phyloP scores from a whole-genome alignment of 2,113 vertebrate species.

The Caranx ignobilis region DNA sequence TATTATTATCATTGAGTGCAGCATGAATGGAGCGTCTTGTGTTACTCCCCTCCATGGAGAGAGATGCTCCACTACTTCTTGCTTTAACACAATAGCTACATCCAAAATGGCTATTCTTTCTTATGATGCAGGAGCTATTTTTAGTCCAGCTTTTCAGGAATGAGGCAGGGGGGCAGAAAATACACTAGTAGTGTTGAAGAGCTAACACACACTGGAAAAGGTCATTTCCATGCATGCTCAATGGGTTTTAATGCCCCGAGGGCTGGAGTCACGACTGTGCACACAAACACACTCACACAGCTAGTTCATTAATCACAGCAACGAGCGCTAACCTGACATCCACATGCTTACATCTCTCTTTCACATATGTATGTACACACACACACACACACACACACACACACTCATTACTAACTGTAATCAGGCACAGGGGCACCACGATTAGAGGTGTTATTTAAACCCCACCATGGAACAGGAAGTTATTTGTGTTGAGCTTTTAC shows the following conservation, averaged over 20 bases:
- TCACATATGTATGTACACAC: neutral
- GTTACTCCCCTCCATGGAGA: conserved; percentile 33
- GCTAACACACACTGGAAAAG: neutral
- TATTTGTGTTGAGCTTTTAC: neutral
- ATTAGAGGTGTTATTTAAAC: conserved; percentile 38
- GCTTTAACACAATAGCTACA: conserved; percentile 12
- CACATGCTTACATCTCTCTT: conserved; percentile 8
- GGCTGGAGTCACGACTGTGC: conserved; percentile 4
- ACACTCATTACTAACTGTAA: conserved; percentile 8
- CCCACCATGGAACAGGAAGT: neutral
- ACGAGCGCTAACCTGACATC: conserved; percentile 29
- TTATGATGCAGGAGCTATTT: conserved; percentile 41
- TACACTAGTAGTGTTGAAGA: neutral
- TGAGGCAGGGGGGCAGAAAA: conserved; percentile 20
- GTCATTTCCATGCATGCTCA: conserved; percentile 53
- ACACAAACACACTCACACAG: conserved; percentile 17
- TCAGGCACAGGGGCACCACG: conserved; percentile 17
- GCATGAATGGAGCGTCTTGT: conserved; percentile 48
- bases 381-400: neutral
- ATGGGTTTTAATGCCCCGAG: conserved; percentile 16
- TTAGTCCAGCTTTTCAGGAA: conserved; percentile 47
- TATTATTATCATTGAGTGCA: conserved; percentile 49
- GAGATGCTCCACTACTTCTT: conserved; percentile 28
- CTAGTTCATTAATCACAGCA: conserved; percentile 52
- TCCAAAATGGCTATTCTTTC: conserved; percentile 25